These are phyloP conservation scores for Catharus bicknelli DNA, from an alignment of 2,113 vertebrate species.

Conservation along the genomic window DNA sequence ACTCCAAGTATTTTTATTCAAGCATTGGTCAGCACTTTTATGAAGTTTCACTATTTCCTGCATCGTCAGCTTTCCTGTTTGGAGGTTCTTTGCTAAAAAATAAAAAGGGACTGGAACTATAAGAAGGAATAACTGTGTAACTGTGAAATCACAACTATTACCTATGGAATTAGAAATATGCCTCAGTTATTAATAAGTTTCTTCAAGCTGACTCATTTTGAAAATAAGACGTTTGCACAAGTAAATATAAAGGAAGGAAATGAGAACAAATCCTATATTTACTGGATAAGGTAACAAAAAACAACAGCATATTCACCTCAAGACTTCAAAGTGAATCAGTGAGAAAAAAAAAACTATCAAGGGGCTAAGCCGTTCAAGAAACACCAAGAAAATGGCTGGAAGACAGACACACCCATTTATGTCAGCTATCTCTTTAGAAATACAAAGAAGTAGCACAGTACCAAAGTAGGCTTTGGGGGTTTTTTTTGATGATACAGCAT, in stretches of 20 bases:
- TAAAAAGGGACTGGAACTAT: not conserved
- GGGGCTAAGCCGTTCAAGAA: not conserved
- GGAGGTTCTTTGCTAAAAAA: not conserved
- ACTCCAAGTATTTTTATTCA: not conserved
- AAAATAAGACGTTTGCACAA: not conserved
- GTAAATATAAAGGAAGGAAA: not conserved
- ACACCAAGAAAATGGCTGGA: not conserved
- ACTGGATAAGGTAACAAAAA: not conserved
- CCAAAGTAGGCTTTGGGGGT: not conserved
- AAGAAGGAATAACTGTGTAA: not conserved
- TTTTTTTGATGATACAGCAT: not conserved
- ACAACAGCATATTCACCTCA: not conserved
- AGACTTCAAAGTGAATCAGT: not conserved
- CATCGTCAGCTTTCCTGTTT: not conserved
- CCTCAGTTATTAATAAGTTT: not conserved
- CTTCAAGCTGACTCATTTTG: not conserved
- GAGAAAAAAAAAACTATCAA: not conserved
- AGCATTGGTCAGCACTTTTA: not conserved
- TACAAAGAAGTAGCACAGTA: not conserved
- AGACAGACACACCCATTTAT: not conserved
- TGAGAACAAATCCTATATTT: not conserved
- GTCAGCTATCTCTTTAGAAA: not conserved
- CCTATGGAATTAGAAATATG: not conserved
- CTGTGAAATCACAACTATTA: not conserved
- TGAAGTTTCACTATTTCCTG: slow-evolving; percentile 31